phyloP scores from a whole-genome alignment of 1,140 invertebrate species.

The Leguminivora glycinivorella region DNA sequence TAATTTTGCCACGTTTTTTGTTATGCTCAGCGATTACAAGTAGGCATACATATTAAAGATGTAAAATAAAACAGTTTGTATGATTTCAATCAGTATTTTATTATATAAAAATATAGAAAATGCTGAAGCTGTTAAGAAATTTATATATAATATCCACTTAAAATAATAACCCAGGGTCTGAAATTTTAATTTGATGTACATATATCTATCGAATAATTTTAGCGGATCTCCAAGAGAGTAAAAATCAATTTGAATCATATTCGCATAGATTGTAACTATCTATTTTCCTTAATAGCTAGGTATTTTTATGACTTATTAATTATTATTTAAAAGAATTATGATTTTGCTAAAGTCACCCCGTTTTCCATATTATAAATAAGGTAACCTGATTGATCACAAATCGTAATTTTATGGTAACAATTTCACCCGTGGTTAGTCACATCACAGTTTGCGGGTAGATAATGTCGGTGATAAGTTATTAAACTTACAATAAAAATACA shows the following conservation, averaged over 20 bases:
- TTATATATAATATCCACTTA: not conserved
- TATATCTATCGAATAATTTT: too few relatives aligned
- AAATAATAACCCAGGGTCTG: too few relatives aligned
- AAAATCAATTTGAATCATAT: too few relatives aligned
- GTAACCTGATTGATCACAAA: not conserved
- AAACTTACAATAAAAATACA: not conserved
- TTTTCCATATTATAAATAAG: not conserved
- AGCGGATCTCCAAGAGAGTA: too few relatives aligned
- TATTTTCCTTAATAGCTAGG: too few relatives aligned
- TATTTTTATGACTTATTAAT: too few relatives aligned
- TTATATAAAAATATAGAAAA: not conserved
- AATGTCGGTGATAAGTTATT: not conserved
- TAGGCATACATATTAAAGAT: not conserved
- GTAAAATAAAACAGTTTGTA: not conserved
- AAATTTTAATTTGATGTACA: too few relatives aligned
- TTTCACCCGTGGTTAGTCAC: not conserved
- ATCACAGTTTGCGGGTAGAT: not conserved
- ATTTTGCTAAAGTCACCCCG: not conserved
- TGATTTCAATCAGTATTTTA: constrained; percentile 2
- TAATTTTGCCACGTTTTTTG: too few relatives aligned
- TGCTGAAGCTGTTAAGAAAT: not conserved
- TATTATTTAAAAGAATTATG: not conserved
- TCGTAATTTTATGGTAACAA: not conserved
- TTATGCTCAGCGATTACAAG: too few relatives aligned
- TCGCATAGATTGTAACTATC: too few relatives aligned